Conservation (phyloP, 2,113 vertebrate genomes). For the Entomyzon cyanotis region DNA sequence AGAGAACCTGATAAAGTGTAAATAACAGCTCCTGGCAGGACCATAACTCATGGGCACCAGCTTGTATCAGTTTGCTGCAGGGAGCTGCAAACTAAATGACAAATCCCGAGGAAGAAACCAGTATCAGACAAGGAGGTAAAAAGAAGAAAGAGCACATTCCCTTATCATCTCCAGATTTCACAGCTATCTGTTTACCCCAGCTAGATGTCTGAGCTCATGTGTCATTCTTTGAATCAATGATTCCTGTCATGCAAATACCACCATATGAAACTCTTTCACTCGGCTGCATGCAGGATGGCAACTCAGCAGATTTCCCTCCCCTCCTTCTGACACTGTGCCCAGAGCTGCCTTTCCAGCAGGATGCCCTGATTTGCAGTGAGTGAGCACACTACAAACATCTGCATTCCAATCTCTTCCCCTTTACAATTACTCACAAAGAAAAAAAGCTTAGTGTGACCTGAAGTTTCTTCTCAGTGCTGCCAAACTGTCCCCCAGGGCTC, state of each 20-base stretch:
- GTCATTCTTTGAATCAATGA: neutral
- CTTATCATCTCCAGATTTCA: neutral
- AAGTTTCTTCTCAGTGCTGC: neutral
- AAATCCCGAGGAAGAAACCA: neutral
- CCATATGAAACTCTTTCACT: neutral
- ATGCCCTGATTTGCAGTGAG: neutral
- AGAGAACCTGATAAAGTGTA: neutral
- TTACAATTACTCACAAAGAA: neutral
- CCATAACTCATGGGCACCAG: neutral
- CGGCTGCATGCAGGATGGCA: neutral
- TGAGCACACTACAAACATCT: neutral
- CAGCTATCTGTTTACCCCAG: neutral
- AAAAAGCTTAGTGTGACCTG: neutral
- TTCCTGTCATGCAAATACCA: neutral
- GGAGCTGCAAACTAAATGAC: neutral
- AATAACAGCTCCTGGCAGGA: conserved; percentile 21
- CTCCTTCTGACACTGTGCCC: neutral
- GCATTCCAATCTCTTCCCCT: neutral
- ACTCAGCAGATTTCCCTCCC: neutral
- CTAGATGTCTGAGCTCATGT: neutral
- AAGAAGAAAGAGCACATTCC: neutral
- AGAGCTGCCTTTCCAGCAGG: conserved; percentile 1
- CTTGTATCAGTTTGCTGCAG: neutral
- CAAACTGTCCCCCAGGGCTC: neutral
- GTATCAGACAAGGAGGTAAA: neutral